Evolutionary conservation across 1,140 invertebrate genomes (phyloP), one percentile per base, ranked within the genome.

Genomic region (Melitaea cinxia): DNA sequence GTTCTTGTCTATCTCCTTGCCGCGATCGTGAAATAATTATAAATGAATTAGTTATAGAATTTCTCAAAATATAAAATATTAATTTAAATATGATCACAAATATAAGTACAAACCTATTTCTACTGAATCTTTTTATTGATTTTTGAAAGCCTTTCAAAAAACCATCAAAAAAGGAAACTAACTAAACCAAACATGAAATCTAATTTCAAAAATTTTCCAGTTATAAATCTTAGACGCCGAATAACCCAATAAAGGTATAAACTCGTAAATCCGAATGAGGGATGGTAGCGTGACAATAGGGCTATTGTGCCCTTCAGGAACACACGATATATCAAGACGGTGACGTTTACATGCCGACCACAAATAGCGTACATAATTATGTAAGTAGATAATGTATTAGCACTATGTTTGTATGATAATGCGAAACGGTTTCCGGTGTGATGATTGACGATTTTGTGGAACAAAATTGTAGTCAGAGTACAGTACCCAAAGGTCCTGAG

Each of bases 231-330:
- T 17, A 21, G 45, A 35, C 14, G 17, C 42, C 42, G 45, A 65
- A 65, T 65, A 58, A 65, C 62, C 62, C 56, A 54, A 63, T 68
- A 63, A 68, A 68, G 55, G 66, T 63, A 68, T 68, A 53, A 68
- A 68, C 53, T 59, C 66, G 55, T 68, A 68, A 68, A 68, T 68
- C 59, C 52, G 30, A 60, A 62, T 68, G 65, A 68, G 39, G 60
- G 17, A 63, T 58, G 49, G 55, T 57, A 24, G 54, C 66, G 54
- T 63, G 66, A 62, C 66, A 68, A 58, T 63, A 30, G 49, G 4
- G 42, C 65, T 33, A 67, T 67, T 67, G 65, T 67, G 53, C 58
- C 65, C 53, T 67, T 56, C 65, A 67, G 52, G 30, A 65, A 61
- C 52, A 61, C 12, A 39, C 57, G 57, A 61, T 67, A 67, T 67